These are phyloP conservation scores for Drosophila sechellia DNA, from an alignment of 1,140 invertebrate species.

Conservation along the genomic window DNA sequence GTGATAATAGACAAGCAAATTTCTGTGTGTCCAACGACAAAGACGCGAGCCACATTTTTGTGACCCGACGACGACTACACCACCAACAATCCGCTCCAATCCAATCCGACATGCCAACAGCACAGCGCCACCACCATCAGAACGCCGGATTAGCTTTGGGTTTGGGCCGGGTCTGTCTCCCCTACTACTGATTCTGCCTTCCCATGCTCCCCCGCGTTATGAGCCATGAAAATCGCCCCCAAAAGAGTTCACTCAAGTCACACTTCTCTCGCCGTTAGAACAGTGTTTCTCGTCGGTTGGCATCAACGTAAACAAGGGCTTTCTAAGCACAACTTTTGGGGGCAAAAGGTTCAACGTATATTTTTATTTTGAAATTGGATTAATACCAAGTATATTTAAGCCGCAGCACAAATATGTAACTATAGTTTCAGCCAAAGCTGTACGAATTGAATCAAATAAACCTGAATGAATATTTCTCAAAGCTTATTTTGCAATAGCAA, in stretches of 20 bases:
- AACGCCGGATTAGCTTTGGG: constrained; percentile 35
- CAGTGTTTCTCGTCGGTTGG: not conserved
- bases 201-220: constrained; percentile 41
- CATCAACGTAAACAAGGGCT: constrained; percentile 3
- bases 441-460: constrained; percentile 11
- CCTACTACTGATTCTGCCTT: not conserved
- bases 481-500: constrained; percentile 54
- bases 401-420: too few relatives aligned
- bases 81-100: constrained; percentile 11
- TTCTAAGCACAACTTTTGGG: not conserved
- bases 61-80: constrained; percentile 60
- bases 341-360: not conserved
- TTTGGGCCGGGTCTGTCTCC: constrained; percentile 28
- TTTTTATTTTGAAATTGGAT: not conserved
- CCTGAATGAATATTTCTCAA: constrained; percentile 23
- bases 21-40: constrained; percentile 76
- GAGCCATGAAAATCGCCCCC: constrained; percentile 49
- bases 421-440: not conserved
- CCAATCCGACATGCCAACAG: constrained; percentile 1
- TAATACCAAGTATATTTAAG: too few relatives aligned
- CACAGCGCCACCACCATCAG: constrained; percentile 6
- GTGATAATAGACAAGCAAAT: constrained; percentile 82
- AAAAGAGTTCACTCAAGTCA: constrained; percentile 16
- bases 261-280: constrained; percentile 14
- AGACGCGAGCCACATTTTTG: constrained; percentile 46